Conservation (phyloP, 2,888 invertebrate species). For the Dyspetes luteomarginatus region DNA sequence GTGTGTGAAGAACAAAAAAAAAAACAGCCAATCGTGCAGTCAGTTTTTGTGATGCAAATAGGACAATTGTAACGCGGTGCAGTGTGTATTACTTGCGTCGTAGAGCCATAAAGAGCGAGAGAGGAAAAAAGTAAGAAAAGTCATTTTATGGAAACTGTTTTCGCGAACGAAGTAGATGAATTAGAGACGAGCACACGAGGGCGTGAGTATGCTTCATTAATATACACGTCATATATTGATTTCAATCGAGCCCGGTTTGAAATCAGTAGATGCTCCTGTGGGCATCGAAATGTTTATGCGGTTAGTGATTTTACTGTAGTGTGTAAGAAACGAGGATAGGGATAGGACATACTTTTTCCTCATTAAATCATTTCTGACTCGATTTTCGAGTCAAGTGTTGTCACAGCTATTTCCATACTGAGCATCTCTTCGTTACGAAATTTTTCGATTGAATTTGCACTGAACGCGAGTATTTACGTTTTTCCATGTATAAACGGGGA, state of each 20-base stretch:
- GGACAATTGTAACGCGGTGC: constrained; percentile 25
- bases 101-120: too few relatives aligned
- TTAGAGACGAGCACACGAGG: constrained; percentile 30
- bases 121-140: neutral
- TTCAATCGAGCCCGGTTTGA: neutral
- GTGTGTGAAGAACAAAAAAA: constrained; percentile 1
- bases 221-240: constrained; percentile 3
- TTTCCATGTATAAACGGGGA: neutral
- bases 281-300: neutral
- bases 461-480: too few relatives aligned
- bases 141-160: constrained; percentile 44
- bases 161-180: constrained; percentile 22
- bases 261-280: too few relatives aligned
- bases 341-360: neutral
- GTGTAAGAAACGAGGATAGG: neutral
- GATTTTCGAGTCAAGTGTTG: neutral
- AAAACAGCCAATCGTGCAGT: neutral
- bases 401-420: neutral
- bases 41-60: constrained; percentile 11
- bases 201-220: constrained; percentile 41
- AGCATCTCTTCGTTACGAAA: neutral
- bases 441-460: neutral
- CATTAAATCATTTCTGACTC: neutral
- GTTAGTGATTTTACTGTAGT: neutral
- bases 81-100: constrained; percentile 28